A percentile compares a stretch with the other conserved stretches of the same genome.
phyloP scores from a whole-genome alignment of 2,888 invertebrate genomes.

The Gari tellinella region DNA sequence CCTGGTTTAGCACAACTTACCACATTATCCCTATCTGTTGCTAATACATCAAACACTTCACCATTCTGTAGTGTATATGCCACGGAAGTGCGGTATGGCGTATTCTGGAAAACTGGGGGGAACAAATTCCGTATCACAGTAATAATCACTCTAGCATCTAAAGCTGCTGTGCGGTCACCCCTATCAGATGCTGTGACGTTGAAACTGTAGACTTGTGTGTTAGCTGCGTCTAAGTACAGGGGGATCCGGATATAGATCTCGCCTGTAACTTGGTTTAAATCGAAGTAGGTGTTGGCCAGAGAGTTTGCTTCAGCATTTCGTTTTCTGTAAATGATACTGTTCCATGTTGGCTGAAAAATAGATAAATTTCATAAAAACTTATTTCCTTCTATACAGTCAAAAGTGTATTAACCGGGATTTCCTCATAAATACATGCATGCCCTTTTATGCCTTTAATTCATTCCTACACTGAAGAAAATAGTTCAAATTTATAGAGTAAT shows the following conservation, averaged over 20 bases:
- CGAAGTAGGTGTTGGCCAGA: conserved; percentile 68
- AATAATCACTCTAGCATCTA: conserved; percentile 84
- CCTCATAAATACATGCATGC: too few species aligned
- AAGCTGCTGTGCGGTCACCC: conserved; percentile 93
- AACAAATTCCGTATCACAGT: conserved; percentile 70
- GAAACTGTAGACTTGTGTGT: conserved; percentile 81
- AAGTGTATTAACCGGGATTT: too few species aligned
- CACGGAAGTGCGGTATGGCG: conserved; percentile 59
- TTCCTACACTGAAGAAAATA: too few species aligned
- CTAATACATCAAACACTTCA: conserved; percentile 63
- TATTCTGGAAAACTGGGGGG: conserved; percentile 69
- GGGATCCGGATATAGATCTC: conserved; percentile 65
- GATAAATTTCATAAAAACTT: too few species aligned
- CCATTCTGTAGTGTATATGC: conserved; percentile 69
- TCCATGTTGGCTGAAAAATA: conserved; percentile 71
- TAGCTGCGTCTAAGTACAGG: conserved; percentile 61
- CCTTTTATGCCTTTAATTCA: too few species aligned
- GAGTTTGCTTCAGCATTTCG: conserved; percentile 52
- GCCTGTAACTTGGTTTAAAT: conserved; percentile 64
- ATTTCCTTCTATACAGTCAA: too few species aligned
- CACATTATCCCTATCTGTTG: conserved; percentile 72
- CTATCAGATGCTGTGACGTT: conserved; percentile 92
- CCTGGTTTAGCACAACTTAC: conserved; percentile 61
- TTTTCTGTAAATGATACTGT: conserved; percentile 62
- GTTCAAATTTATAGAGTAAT: too few species aligned